Conservation (phyloP, 1,140 invertebrate species). For the Diploscapter pachys region DNA sequence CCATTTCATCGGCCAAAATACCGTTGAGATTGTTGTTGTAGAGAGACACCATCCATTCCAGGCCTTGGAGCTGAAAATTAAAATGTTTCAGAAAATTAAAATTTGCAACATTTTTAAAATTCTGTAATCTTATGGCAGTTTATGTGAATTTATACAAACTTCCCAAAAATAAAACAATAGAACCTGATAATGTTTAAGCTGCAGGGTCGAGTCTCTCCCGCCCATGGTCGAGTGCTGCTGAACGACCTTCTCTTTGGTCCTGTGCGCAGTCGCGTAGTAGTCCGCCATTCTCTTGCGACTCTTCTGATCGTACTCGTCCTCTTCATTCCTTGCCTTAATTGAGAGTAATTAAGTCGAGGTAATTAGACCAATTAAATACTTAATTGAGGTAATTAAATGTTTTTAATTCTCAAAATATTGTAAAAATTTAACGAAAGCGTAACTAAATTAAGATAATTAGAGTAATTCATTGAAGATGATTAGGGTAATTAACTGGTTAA, state of each 20-base stretch:
- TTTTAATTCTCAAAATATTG: too few relatives aligned
- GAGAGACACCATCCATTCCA: conserved; percentile 96
- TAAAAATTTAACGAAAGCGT: too few relatives aligned
- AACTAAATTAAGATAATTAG: too few relatives aligned
- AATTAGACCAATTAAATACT: neutral
- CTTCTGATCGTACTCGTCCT: conserved; percentile 65
- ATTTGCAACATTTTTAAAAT: conserved; percentile 40
- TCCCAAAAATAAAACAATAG: too few relatives aligned
- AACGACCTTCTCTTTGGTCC: conserved; percentile 61
- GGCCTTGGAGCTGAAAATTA: conserved; percentile 76
- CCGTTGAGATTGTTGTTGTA: conserved; percentile 97
- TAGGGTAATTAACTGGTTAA: too few relatives aligned
- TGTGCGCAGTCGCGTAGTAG: conserved; percentile 64
- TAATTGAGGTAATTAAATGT: too few relatives aligned
- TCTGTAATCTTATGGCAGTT: too few relatives aligned
- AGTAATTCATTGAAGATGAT: too few relatives aligned
- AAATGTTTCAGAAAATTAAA: neutral
- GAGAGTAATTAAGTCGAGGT: neutral
- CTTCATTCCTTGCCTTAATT: conserved; percentile 57
- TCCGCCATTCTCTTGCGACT: conserved; percentile 56
- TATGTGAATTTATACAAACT: too few relatives aligned
- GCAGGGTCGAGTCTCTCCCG: conserved; percentile 53
- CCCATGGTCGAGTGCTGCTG: conserved; percentile 63
- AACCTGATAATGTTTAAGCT: conserved; percentile 63
- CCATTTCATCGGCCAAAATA: conserved; percentile 82